A percentile compares a stretch with the other conserved stretches of the same genome.
phyloP scores from a whole-genome alignment of 2,113 vertebrate genomes.

The Recurvirostra avosetta region DNA sequence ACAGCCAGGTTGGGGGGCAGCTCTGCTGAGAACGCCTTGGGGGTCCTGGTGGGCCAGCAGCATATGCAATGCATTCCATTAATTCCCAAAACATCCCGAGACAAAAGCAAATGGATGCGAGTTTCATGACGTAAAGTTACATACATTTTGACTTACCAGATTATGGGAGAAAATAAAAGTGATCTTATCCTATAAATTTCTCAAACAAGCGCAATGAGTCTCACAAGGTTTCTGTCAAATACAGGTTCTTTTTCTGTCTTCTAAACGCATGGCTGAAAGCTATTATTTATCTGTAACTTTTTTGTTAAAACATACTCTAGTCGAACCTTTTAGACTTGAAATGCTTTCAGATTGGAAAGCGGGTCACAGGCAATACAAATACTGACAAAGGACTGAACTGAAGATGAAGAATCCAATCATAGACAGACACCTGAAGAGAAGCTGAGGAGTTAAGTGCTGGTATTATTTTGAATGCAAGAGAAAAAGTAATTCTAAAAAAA shows the following conservation, averaged over 20 bases:
- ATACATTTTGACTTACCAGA: not conserved
- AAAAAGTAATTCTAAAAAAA: not conserved
- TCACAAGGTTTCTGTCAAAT: not conserved
- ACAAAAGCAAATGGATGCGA: not conserved
- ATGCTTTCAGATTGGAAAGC: not conserved
- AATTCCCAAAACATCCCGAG: fast-evolving
- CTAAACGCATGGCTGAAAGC: not conserved
- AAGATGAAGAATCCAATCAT: not conserved
- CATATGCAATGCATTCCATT: not conserved
- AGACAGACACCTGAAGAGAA: not conserved
- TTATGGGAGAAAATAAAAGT: not conserved
- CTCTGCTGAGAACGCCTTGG: not conserved
- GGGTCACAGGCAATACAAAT: not conserved
- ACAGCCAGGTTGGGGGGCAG: not conserved
- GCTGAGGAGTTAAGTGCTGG: not conserved
- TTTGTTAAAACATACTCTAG: not conserved
- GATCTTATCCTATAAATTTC: not conserved
- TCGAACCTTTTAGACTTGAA: not conserved
- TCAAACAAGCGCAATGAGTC: not conserved
- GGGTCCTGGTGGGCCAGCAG: not conserved
- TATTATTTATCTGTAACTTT: not conserved
- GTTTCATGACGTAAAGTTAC: not conserved
- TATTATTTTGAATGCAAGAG: not conserved
- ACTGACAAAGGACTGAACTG: not conserved
- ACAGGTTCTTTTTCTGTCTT: not conserved